These are phyloP conservation scores for Coturnix japonica DNA, from an alignment of 2,113 vertebrate genomes.

Conservation along the genomic window DNA sequence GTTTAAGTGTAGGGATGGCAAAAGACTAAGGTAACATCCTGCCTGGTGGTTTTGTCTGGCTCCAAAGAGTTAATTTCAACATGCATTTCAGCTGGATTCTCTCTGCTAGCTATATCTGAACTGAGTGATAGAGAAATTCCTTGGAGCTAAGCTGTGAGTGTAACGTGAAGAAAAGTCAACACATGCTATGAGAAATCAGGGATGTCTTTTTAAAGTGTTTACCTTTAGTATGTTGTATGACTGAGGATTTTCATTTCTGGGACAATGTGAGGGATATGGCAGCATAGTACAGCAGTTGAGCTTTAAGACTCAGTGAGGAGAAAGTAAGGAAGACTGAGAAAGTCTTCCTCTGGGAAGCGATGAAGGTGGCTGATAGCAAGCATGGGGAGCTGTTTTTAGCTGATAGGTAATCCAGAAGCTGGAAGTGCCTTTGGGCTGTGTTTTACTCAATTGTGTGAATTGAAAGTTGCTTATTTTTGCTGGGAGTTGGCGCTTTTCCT, in stretches of 20 bases:
- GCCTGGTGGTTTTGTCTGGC: not conserved
- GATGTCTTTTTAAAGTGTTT: constrained; percentile 13
- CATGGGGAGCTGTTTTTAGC: not conserved
- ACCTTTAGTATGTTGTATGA: not conserved
- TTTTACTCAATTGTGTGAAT: not conserved
- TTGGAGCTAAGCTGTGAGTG: constrained; percentile 37
- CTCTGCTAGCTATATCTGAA: constrained; percentile 26
- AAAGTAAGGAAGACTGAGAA: not conserved
- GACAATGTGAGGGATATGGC: not conserved
- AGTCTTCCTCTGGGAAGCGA: not conserved
- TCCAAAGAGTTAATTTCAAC: constrained; percentile 32
- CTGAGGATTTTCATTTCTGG: not conserved
- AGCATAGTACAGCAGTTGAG: not conserved
- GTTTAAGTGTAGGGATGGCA: not conserved
- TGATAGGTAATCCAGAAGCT: not conserved
- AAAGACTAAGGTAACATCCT: not conserved
- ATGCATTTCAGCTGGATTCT: constrained; percentile 30
- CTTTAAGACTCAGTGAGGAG: not conserved
- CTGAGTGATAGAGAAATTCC: constrained; percentile 43
- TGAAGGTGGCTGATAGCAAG: not conserved
- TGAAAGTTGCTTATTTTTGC: not conserved
- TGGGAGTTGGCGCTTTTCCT: not conserved
- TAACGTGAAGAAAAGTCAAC: constrained; percentile 42
- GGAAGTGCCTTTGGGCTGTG: not conserved
- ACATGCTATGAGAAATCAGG: not conserved